phyloP scores from a whole-genome alignment of 2,888 invertebrate species.

The Protodeltote pygarga region DNA sequence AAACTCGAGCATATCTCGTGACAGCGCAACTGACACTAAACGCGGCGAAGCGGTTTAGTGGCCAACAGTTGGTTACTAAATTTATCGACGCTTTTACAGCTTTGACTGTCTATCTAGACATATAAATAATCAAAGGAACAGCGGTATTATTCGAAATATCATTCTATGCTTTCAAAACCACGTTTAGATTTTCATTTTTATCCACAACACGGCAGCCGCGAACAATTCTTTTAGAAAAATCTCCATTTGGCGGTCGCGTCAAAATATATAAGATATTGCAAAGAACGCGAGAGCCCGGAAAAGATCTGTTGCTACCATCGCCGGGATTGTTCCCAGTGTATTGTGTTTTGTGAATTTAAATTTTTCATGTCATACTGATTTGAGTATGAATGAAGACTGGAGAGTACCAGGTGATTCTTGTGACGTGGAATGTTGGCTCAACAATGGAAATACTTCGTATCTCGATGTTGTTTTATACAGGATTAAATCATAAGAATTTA shows the following conservation, averaged over 20 bases:
- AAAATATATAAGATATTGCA: slow-evolving; percentile 58
- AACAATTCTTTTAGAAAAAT: slow-evolving; percentile 54
- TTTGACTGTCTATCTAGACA: too few relatives aligned
- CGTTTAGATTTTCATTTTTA: slow-evolving; percentile 45
- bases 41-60: too few relatives aligned
- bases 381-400: slow-evolving; percentile 21
- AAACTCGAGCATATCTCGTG: too few relatives aligned
- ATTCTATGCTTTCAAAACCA: slow-evolving; percentile 44
- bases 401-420: slow-evolving; percentile 16
- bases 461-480: neutral
- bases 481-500: too few relatives aligned
- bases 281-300: slow-evolving; percentile 47
- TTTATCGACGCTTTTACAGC: too few relatives aligned
- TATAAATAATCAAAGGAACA: too few relatives aligned
- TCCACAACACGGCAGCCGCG: slow-evolving; percentile 36
- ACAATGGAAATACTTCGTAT: neutral
- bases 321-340: slow-evolving; percentile 51
- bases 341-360: slow-evolving; percentile 49
- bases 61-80: too few relatives aligned
- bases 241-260: slow-evolving; percentile 54
- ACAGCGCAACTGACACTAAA: too few relatives aligned
- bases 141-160: slow-evolving; percentile 43
- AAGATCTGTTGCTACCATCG: slow-evolving; percentile 57
- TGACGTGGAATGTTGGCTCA: neutral
- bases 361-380: slow-evolving; percentile 39